phyloP scores from a whole-genome alignment of 2,113 vertebrate species.

The Peucedramus taeniatus region DNA sequence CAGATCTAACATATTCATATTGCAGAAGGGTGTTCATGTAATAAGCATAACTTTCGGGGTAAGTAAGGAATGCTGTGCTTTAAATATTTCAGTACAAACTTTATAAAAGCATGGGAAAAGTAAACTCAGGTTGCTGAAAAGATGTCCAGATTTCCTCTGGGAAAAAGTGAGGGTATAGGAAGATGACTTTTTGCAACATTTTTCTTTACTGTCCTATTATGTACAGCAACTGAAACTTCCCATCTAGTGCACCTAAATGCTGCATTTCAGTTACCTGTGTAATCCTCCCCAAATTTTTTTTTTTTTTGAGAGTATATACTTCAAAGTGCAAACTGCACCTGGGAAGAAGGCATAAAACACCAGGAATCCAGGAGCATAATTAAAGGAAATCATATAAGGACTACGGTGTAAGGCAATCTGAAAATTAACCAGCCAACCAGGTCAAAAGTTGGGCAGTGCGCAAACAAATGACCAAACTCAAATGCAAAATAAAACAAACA shows the following conservation, averaged over 20 bases:
- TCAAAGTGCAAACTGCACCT: not conserved
- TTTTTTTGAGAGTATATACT: not conserved
- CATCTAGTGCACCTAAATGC: not conserved
- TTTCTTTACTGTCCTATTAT: not conserved
- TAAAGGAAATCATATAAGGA: not conserved
- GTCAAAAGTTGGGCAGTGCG: not conserved
- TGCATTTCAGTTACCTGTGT: not conserved
- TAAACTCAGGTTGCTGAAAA: not conserved
- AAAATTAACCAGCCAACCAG: not conserved
- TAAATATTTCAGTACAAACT: not conserved
- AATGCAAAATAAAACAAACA: not conserved
- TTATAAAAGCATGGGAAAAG: not conserved
- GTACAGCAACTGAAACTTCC: not conserved
- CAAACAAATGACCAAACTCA: not conserved
- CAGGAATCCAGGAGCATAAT: not conserved
- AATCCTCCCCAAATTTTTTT: rapidly evolving
- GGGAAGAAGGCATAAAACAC: not conserved
- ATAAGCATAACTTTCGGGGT: not conserved
- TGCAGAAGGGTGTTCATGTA: not conserved
- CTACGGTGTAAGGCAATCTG: not conserved
- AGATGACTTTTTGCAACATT: not conserved
- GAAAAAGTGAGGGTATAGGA: not conserved
- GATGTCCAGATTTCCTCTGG: not conserved
- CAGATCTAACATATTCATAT: not conserved
- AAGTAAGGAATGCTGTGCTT: rapidly evolving